Percentiles rank a stretch among this genome's conserved stretches.
phyloP scores from a whole-genome alignment of 2,888 invertebrate species.

The Apamea sordens region DNA sequence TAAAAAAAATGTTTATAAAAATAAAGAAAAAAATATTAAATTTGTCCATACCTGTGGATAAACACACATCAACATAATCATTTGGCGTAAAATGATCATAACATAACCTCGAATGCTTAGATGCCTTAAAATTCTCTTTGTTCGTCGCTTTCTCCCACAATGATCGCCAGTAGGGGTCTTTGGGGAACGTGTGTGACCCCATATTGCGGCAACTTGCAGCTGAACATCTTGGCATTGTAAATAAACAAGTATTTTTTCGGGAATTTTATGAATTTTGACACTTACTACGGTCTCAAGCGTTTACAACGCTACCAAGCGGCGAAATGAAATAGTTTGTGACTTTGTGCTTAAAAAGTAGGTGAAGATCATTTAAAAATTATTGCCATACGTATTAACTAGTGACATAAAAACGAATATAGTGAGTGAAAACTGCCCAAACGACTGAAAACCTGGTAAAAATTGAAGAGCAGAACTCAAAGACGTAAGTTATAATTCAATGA shows the following conservation, averaged over 20 bases:
- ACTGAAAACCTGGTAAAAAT: background rate
- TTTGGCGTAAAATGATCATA: constrained; percentile 50
- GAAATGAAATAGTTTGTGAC: constrained; percentile 12
- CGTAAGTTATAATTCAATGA: background rate
- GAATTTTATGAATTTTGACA: constrained; percentile 36
- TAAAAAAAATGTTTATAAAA: background rate
- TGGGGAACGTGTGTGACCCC: constrained; percentile 60
- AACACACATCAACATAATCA: constrained; percentile 43
- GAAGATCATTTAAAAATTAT: constrained; percentile 17
- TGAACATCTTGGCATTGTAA: constrained; percentile 56
- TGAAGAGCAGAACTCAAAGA: background rate
- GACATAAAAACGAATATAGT: background rate
- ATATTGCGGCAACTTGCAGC: constrained; percentile 50
- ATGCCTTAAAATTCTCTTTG: constrained; percentile 51
- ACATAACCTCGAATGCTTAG: constrained; percentile 61
- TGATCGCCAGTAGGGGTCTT: constrained; percentile 38
- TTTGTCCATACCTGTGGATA: constrained; percentile 43
- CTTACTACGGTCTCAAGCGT: constrained; percentile 48
- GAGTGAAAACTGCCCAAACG: background rate
- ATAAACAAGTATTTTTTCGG: constrained; percentile 2
- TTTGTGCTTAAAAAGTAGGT: constrained; percentile 2
- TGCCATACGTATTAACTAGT: constrained; percentile 30
- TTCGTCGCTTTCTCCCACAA: constrained; percentile 54
- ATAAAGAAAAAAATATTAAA: background rate
- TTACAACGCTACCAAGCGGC: constrained; percentile 52